These are phyloP conservation scores for Lutjanus argentimaculatus DNA, from an alignment of 2,797 vertebrate genomes.

Conservation along the genomic window DNA sequence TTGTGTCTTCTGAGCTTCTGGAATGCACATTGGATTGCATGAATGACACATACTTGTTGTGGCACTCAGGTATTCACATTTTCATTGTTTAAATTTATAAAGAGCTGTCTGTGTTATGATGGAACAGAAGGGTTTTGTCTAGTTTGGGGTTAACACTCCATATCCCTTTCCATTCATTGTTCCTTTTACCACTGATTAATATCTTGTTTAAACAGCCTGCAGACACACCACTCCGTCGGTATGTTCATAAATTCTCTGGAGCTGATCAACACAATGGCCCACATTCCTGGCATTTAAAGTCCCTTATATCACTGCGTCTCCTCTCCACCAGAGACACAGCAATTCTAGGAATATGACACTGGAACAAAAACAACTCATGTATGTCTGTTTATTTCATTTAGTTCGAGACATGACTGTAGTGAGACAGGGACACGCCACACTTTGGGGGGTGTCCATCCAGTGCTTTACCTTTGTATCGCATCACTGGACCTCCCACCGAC, in stretches of 20 bases:
- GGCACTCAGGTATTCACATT: constrained; percentile 71
- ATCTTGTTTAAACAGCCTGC: constrained; percentile 90
- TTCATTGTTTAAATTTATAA: constrained; percentile 72
- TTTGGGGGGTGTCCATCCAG: constrained; percentile 35
- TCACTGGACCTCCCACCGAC: constrained; percentile 42
- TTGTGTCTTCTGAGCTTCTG: not conserved
- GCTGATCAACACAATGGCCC: constrained; percentile 89
- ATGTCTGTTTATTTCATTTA: constrained; percentile 69
- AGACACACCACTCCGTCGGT: constrained; percentile 80
- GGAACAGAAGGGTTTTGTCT: constrained; percentile 73
- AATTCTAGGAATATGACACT: constrained; percentile 75
- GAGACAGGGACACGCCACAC: constrained; percentile 46
- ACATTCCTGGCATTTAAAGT: constrained; percentile 84
- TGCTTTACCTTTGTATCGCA: constrained; percentile 52
- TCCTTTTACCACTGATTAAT: constrained; percentile 87
- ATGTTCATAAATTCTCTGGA: constrained; percentile 87
- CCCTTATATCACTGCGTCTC: constrained; percentile 79
- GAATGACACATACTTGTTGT: constrained; percentile 39
- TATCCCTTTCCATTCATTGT: constrained; percentile 89
- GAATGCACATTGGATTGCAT: constrained; percentile 22
- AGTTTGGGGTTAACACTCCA: constrained; percentile 78
- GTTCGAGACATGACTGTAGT: constrained; percentile 38
- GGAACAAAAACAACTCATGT: constrained; percentile 67
- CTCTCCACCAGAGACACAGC: constrained; percentile 70
- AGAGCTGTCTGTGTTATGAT: constrained; percentile 63